A percentile compares a stretch with the other conserved stretches of the same genome.
Evolutionary conservation across 2,797 vertebrate species (phyloP).

Genomic region (Knipowitschia caucasica): DNA sequence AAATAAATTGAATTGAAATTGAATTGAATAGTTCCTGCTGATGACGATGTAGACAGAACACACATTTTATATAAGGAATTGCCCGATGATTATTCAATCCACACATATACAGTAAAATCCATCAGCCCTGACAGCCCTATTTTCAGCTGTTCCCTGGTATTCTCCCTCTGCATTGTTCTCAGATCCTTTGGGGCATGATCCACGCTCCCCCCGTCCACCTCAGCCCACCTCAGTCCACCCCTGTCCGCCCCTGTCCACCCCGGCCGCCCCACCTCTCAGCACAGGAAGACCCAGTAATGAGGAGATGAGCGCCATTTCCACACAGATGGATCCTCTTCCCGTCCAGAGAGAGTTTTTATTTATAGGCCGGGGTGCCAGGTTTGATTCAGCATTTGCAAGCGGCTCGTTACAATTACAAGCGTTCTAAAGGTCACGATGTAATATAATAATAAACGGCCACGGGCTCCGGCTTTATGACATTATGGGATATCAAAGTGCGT

Average conservation of each 20-base stretch:
- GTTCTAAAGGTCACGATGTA: slow-evolving; percentile 46
- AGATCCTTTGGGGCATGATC: slow-evolving; percentile 27
- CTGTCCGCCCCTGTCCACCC: slow-evolving; percentile 29
- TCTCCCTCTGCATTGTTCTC: slow-evolving; percentile 21
- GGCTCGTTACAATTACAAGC: slow-evolving; percentile 49
- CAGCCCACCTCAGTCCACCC: slow-evolving; percentile 32
- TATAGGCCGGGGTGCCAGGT: not conserved
- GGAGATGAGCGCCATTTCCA: slow-evolving; percentile 75
- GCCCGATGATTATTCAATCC: not conserved
- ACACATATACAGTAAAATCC: not conserved
- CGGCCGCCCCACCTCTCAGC: slow-evolving; percentile 45
- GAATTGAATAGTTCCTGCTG: too few species aligned
- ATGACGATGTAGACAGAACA: too few species aligned
- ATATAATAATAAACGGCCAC: slow-evolving; percentile 38
- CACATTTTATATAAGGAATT: too few species aligned
- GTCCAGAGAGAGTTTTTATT: slow-evolving; percentile 32
- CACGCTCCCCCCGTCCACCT: slow-evolving; percentile 13
- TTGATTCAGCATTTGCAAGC: slow-evolving; percentile 51
- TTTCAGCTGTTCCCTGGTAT: slow-evolving; percentile 2
- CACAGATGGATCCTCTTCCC: slow-evolving; percentile 74
- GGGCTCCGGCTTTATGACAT: slow-evolving; percentile 11
- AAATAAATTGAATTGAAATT: too few species aligned
- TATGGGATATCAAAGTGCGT: slow-evolving; percentile 4
- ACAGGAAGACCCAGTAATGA: too few species aligned
- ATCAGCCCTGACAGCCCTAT: not conserved